These are phyloP conservation scores for Leptinotarsa defecta DNA, from an alignment of 1,140 invertebrate species.

Conservation along the genomic window DNA sequence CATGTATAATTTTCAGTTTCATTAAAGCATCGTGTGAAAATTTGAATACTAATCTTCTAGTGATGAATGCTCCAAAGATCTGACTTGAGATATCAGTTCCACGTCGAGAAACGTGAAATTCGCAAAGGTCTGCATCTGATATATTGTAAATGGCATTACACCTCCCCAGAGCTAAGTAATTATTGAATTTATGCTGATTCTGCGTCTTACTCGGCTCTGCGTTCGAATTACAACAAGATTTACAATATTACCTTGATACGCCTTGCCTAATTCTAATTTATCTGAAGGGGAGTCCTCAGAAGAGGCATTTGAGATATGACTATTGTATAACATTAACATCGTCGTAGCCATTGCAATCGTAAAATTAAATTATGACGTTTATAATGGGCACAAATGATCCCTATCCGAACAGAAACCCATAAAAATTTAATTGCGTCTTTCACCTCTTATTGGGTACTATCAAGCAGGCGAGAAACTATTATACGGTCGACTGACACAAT, in stretches of 20 bases:
- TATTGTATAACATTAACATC: constrained; percentile 44
- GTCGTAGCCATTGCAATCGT: constrained; percentile 49
- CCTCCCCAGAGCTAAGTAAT: constrained; percentile 45
- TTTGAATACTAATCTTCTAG: background rate
- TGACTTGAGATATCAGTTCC: background rate
- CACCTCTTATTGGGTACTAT: background rate
- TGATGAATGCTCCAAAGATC: background rate
- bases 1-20: too few relatives aligned
- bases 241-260: constrained; percentile 59
- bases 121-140: constrained; percentile 9
- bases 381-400: constrained; percentile 40
- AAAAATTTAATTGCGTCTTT: constrained; percentile 28
- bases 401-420: constrained; percentile 9
- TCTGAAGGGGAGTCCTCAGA: constrained; percentile 46
- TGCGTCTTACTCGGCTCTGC: constrained; percentile 56
- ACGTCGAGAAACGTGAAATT: background rate
- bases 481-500: too few relatives aligned
- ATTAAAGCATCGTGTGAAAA: too few relatives aligned
- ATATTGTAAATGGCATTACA: constrained; percentile 25
- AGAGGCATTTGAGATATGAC: constrained; percentile 50
- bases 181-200: constrained; percentile 61
- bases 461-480: too few relatives aligned
- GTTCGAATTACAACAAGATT: constrained; percentile 58
- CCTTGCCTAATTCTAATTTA: constrained; percentile 58
- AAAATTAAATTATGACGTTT: constrained; percentile 54